phyloP scores from a whole-genome alignment of 2,797 vertebrate species.

The Channallabes apus region DNA sequence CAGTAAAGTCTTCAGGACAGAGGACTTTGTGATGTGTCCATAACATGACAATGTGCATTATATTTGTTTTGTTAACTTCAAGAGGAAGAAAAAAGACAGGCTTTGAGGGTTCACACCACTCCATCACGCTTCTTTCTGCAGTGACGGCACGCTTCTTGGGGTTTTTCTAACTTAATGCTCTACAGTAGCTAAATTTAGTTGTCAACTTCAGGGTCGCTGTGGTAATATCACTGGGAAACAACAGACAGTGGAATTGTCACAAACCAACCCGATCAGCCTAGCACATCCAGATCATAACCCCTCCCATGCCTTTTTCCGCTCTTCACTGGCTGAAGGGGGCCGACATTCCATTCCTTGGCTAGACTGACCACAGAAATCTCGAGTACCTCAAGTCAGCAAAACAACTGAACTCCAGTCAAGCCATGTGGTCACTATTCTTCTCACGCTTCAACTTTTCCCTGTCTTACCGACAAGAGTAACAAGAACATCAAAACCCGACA shows the following conservation, averaged over 20 bases:
- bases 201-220: background rate
- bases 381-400: too few relatives aligned
- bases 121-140: background rate
- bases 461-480: too few relatives aligned
- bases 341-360: too few relatives aligned
- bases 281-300: too few relatives aligned
- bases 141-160: background rate
- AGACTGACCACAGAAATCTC: too few relatives aligned
- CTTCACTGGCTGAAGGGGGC: too few relatives aligned
- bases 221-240: background rate
- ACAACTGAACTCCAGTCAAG: too few relatives aligned
- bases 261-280: too few relatives aligned
- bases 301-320: too few relatives aligned
- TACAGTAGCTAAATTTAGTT: slow-evolving; percentile 1
- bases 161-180: background rate
- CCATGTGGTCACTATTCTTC: too few relatives aligned
- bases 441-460: too few relatives aligned
- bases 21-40: background rate
- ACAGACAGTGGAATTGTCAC: background rate
- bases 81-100: background rate
- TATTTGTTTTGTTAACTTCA: background rate
- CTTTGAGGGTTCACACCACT: background rate
- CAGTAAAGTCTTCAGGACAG: background rate
- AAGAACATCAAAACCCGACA: too few relatives aligned
- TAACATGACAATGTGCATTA: background rate